These are phyloP conservation scores for Ceramica pisi DNA, from an alignment of 2,888 invertebrate genomes.

Conservation along the genomic window DNA sequence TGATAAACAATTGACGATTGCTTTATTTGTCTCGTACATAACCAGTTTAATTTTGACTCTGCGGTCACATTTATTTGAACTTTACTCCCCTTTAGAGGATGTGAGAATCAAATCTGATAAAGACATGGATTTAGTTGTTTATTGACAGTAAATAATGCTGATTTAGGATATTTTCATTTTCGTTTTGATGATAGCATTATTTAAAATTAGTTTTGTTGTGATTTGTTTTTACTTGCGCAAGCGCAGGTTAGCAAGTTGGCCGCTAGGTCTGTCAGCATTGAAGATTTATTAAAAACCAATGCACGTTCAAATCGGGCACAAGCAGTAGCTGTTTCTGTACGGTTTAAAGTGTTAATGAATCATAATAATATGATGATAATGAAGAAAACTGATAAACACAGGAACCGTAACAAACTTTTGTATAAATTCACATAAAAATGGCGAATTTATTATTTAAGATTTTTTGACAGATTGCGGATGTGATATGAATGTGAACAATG, in stretches of 20 bases:
- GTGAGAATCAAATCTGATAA: constrained; percentile 36
- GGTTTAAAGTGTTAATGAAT: constrained; percentile 20
- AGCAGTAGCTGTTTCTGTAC: constrained; percentile 3
- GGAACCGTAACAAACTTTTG: background rate
- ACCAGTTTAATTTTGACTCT: constrained; percentile 41
- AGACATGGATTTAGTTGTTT: constrained; percentile 22
- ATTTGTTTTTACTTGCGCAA: constrained; percentile 1
- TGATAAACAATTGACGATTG: constrained; percentile 48
- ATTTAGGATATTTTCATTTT: background rate
- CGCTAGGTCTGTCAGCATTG: background rate
- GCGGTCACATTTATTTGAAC: constrained; percentile 39
- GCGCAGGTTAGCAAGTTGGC: background rate
- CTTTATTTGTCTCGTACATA: constrained; percentile 25
- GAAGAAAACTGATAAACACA: constrained; percentile 11
- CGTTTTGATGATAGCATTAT: background rate
- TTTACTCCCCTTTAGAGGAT: constrained; percentile 52
- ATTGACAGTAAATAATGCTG: background rate
- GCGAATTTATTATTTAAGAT: too few species aligned
- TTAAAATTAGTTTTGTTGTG: background rate
- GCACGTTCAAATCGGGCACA: constrained; percentile 7
- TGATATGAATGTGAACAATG: too few species aligned
- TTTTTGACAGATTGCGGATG: too few species aligned
- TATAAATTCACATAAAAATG: background rate
- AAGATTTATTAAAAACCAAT: constrained; percentile 29
- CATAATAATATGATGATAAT: constrained; percentile 3